Conservation (phyloP, 2,113 vertebrate species). For the western clawed frog (Xenopus tropicalis) region UCB_Xtro_10.0 CM004445.2:25952001-25952500, state of each 20-base stretch:
- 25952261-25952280: no score
- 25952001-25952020: no score
- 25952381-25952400: constrained; percentile 65
- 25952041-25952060: no score
- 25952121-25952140: no score
- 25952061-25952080: no score
- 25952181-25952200: background rate
- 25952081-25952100: no score
- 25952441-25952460: background rate
- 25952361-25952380: constrained; percentile 65
- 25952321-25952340: constrained; percentile 2
- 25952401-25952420: constrained; percentile 51
- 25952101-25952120: background rate
- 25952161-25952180: no score
- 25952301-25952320: background rate
- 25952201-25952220: no score
- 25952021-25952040: background rate
- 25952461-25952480: background rate
- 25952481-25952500: background rate
- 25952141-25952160: no score
- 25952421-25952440: constrained; percentile 42
- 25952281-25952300: no score
- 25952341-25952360: constrained; percentile 61
- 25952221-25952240: no score
- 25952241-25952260: no score